These are phyloP conservation scores for Drosophila mulleri DNA, from an alignment of 2,888 invertebrate species.

Conservation along the genomic window DNA sequence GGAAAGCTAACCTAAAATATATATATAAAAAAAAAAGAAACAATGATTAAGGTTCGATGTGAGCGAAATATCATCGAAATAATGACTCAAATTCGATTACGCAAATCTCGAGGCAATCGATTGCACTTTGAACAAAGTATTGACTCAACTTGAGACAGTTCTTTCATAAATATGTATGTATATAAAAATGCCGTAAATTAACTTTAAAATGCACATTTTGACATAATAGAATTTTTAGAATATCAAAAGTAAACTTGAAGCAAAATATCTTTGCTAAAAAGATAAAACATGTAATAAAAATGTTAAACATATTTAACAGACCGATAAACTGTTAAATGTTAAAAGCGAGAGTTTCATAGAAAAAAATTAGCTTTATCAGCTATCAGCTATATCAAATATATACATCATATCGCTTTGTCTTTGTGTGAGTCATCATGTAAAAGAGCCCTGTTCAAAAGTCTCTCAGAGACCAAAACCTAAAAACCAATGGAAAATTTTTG, in stretches of 20 bases:
- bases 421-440: slow-evolving; percentile 61
- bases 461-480: slow-evolving; percentile 18
- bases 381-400: no score
- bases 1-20: slow-evolving; percentile 15
- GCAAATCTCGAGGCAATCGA: neutral
- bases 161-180: neutral
- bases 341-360: no score
- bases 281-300: no score
- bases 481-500: slow-evolving; percentile 71
- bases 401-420: no score
- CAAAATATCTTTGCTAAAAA: no score
- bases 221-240: neutral
- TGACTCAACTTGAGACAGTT: neutral
- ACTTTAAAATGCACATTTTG: neutral
- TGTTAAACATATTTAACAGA: no score
- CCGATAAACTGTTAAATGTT: no score
- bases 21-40: neutral
- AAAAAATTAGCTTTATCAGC: no score
- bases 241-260: no score
- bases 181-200: neutral
- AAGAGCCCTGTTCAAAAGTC: slow-evolving; percentile 12
- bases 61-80: neutral
- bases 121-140: neutral
- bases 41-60: neutral
- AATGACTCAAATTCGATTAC: slow-evolving; percentile 18